Base-by-base conservation (phyloP, 2,113 vertebrate species). In the Anguilla japonica region DNA sequence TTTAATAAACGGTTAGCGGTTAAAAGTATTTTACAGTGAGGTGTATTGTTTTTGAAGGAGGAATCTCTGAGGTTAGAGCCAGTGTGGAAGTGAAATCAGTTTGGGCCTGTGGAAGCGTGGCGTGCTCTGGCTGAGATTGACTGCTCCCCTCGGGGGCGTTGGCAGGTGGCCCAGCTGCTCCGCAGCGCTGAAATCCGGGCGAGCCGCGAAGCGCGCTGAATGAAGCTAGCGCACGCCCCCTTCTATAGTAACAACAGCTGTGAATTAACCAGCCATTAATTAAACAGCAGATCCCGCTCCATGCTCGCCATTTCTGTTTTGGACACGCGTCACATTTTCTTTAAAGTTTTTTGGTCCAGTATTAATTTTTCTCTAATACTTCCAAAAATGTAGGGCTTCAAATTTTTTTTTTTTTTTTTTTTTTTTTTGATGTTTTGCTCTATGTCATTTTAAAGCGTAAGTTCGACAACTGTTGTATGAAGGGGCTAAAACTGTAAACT, bases 181-280 rank as follows among this genome's bases (percentile, higher is more conserved):
- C 9, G 1, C 9, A 7, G 20, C n/a, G 71, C 63, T n/a, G 71
- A 34, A 34, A 14, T 34, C 26, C 71, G 9, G 71, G 71, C 15
- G 71, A 29, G 71, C 71, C 20, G 4, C 60, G 3, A 20, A 2
- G 60, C n/a, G 71, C 1, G 2, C 5, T 75, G 71, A 75, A 75
- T 75, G 71, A 34, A 75, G 9, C 71, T 1, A 13, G 71, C 18
- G 26, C 60, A 67, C 60, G 22, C 60, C 60, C 60, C 60, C 22
- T 67, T 67, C 60, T 26, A 26, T 13, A 75, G 71, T 26, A 75
- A 26, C 71, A 34, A 75, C 71, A 75, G 71, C 71, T 75, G 71
- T 75, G 71, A n/a, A 75, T 75, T 75, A 75, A 75, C 71, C 71
- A 34, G 71, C 71, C 71, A 34, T 75, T 75, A 75, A 75, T 75